Evolutionary conservation across 2,888 invertebrate genomes (phyloP), one percentile per base, ranked within the genome.

Genomic region (Leptinotarsa juncta): DNA sequence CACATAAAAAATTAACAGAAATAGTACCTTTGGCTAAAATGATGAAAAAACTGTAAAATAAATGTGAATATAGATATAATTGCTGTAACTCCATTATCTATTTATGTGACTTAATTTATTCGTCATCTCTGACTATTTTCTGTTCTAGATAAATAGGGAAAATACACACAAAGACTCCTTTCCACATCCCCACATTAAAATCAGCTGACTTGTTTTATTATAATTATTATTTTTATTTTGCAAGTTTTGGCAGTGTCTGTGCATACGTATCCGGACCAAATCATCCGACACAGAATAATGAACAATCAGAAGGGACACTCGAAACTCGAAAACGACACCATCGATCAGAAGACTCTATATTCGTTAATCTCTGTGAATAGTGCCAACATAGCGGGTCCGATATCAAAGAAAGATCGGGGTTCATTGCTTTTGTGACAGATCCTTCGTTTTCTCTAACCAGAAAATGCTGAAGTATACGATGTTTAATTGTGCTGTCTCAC

Each of bases 401-500:
- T 26, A 26, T 26, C 5, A 26, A 26, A 26, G 26, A 26, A 23
- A 23, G 3, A 23, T 23, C 23, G 3, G 23, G 23, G 23, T 23
- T 23, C 23, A n/a, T n/a, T 18, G 20, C 15, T 23, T 57, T 57
- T 20, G 23, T 57, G 57, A 23, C 14, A 57, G 18, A 57, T 14
- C 20, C 57, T 57, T 23, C 20, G 23, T 57, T 57, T 57, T 14
- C 57, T 14, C 57, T 15, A 57, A 57, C 18, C 57, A 23, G 69
- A 69, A 42, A 69, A 69, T 32, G 55, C 23, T 42, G 53, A 69
- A 18, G 53, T 57, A 48, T 57, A n/a, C 23, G 70, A 70, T 70
- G 50, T 70, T 70, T 51, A 55, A 49, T 70, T 70, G 70, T 48
- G 49, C 53, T 65, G 70, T 70, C 70, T 51, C 70, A 26, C 65